phyloP scores from a whole-genome alignment of 2,797 vertebrate genomes.

The Naso thynnoides region DNA sequence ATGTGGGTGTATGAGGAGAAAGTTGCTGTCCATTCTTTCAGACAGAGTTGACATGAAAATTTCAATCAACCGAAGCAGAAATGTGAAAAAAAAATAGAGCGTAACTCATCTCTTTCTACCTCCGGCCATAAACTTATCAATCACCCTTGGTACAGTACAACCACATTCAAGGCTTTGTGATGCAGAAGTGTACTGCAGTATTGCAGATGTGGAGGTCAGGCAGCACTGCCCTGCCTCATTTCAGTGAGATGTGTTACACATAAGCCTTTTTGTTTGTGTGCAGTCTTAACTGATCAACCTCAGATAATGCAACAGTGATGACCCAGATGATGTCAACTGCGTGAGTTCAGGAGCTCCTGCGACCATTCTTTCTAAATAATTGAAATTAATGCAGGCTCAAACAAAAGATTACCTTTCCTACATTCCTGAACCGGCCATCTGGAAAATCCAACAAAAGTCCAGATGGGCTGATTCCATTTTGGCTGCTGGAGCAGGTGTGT shows the following conservation, averaged over 20 bases:
- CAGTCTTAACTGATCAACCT: conserved; percentile 23
- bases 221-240: background rate
- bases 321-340: conserved; percentile 19
- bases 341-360: conserved; percentile 27
- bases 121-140: no score
- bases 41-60: no score
- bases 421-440: conserved; percentile 68
- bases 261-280: conserved; percentile 12
- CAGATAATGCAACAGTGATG: conserved; percentile 29
- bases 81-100: no score
- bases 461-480: conserved; percentile 45
- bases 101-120: no score
- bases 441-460: conserved; percentile 59
- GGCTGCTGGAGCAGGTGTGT: conserved; percentile 54
- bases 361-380: conserved; percentile 43
- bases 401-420: conserved; percentile 60
- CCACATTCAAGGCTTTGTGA: conserved; percentile 13
- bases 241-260: conserved; percentile 2
- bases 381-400: conserved; percentile 55
- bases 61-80: no score
- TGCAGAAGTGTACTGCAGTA: background rate
- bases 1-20: no score
- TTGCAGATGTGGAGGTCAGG: conserved; percentile 10
- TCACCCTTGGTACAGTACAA: no score
- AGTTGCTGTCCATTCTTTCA: no score